These are phyloP conservation scores for Micronycteris hirsuta DNA, from an alignment of 2,113 vertebrate genomes.

Conservation along the genomic window DNA sequence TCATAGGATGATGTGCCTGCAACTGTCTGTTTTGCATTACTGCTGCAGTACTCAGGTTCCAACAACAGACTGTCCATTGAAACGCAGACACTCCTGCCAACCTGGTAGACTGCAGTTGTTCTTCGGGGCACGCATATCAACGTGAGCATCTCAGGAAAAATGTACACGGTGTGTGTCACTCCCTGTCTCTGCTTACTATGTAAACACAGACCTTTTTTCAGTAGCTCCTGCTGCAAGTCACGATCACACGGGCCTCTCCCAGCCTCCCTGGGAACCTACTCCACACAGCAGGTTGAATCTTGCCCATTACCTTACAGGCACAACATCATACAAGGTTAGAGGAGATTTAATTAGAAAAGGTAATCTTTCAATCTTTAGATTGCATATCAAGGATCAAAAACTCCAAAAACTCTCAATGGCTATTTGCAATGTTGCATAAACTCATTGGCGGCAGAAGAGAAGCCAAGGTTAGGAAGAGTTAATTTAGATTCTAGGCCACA, in stretches of 20 bases:
- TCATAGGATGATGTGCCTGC: not conserved
- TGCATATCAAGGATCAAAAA: constrained; percentile 35
- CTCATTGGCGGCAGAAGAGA: not conserved
- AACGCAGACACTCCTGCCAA: not conserved
- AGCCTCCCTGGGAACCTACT: not conserved
- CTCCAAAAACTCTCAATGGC: constrained; percentile 1
- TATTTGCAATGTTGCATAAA: not conserved
- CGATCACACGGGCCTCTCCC: not conserved
- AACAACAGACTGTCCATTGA: not conserved
- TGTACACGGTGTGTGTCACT: not conserved
- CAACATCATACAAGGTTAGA: constrained; percentile 29
- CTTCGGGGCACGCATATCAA: no score
- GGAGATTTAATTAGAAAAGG: constrained; percentile 53
- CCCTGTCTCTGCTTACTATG: not conserved
- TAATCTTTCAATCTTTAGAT: constrained; percentile 60
- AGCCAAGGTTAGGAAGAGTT: not conserved
- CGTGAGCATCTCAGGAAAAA: not conserved
- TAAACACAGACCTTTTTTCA: fast-evolving
- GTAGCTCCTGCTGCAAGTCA: not conserved
- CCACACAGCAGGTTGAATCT: not conserved
- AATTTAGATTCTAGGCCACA: not conserved
- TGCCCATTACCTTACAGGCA: constrained; percentile 3
- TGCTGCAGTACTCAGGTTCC: no score
- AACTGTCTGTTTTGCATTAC: not conserved
- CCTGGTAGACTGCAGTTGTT: not conserved